phyloP scores from a whole-genome alignment of 2,113 vertebrate species.

The Pogonocichla stellata region DNA sequence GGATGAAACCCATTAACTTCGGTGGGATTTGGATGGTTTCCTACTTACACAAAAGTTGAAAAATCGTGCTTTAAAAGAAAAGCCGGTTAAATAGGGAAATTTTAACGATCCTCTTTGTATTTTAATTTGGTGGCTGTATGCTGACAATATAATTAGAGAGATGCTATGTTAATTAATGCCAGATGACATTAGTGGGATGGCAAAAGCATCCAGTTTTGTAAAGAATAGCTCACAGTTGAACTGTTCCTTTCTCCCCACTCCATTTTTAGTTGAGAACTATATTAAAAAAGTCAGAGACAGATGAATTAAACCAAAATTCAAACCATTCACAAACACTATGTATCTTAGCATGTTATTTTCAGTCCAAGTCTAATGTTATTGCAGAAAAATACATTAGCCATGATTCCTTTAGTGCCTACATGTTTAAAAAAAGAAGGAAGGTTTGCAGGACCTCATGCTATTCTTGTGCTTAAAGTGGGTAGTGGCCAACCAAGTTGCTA shows the following conservation, averaged over 20 bases:
- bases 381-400: background rate
- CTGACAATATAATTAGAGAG: constrained; percentile 55
- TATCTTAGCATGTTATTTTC: background rate
- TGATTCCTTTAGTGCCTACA: background rate
- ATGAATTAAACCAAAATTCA: background rate
- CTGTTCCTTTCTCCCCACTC: background rate
- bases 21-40: constrained; percentile 38
- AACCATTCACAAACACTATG: background rate
- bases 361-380: background rate
- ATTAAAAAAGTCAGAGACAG: background rate
- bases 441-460: background rate
- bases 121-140: constrained; percentile 36
- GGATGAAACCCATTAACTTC: constrained; percentile 14
- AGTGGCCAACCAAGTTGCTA: background rate
- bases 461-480: background rate
- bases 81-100: background rate
- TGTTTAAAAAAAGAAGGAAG: background rate
- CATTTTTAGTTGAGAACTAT: background rate
- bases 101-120: constrained; percentile 27
- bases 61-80: constrained; percentile 2
- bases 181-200: constrained; percentile 23
- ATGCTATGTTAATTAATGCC: constrained; percentile 47
- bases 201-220: constrained; percentile 12
- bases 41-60: constrained; percentile 27
- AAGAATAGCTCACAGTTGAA: constrained; percentile 17